Base-by-base conservation (phyloP, 2,797 vertebrate genomes). In the Megalops cyprinoides region DNA sequence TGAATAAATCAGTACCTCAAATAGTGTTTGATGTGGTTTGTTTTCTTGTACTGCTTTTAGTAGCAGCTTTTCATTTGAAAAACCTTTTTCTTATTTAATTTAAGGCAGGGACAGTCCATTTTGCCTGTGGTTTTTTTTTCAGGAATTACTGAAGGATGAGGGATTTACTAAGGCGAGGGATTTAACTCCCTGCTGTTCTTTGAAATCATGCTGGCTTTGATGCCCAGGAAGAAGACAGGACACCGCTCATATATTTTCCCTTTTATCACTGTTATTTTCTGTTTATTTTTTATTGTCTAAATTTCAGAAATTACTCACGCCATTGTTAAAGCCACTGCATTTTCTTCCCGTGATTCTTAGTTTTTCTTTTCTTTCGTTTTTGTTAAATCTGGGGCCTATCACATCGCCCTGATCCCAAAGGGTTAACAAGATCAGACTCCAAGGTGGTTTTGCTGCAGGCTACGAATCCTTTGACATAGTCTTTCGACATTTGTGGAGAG, bases 381-480 rank as follows among this genome's bases (percentile, higher is more conserved):
- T 58, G 31, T 53, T 51, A 34, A 48, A 20, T n/a, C 48, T 5
- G 23, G 46, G 46, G 9, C 53, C 15, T n/a, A 74, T 7, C 12
- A 46, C 20, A n/a, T 76, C 49, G 20, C 14, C 46, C 28, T 44
- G 46, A 76, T 84, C 82, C 81, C 82, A 25, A 20, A 60, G 81
- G 79, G 53, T 83, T 86, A 78, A 74, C 83, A 81, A 78, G 81
- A 89, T 85, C 81, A 84, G 79, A 8, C 78, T 58, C 58, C 75
- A 80, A 84, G 85, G 85, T 87, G 83, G 85, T 84, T 86, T 77
- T 77, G 86, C 87, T 83, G 25, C 58, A 77, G 85, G 82, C 82
- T 78, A 62, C 81, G 83, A 87, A 86, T 84, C 84, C 79, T 86
- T 83, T 84, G 87, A 81, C 86, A 85, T 85, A 87, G 87, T 88